Conservation (phyloP, 2,888 invertebrate species). For the Pseudococcus longispinus region DNA sequence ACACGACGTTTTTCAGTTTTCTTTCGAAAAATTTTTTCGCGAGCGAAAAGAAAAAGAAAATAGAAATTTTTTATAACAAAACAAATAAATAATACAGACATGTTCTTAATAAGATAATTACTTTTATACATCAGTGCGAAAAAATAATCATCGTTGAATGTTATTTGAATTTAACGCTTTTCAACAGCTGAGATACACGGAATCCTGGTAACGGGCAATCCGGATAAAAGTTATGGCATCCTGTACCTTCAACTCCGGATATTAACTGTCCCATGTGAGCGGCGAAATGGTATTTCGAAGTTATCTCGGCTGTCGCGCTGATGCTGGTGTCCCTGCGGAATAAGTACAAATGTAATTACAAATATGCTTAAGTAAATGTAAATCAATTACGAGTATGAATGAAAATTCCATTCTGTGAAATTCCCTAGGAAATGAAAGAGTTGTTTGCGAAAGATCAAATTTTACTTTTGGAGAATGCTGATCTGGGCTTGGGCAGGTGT, state of each 20-base stretch:
- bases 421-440: neutral
- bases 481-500: too few relatives aligned
- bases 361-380: too few relatives aligned
- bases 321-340: constrained; percentile 69
- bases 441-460: neutral
- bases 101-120: neutral
- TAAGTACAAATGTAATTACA: neutral
- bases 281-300: constrained; percentile 72
- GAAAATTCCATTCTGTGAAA: neutral
- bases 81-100: constrained; percentile 37
- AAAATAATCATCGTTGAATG: neutral
- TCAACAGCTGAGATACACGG: constrained; percentile 71
- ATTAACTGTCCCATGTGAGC: constrained; percentile 75
- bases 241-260: constrained; percentile 71
- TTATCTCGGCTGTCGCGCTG: constrained; percentile 70
- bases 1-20: neutral
- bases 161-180: constrained; percentile 63
- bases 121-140: neutral
- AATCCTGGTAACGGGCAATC: constrained; percentile 71
- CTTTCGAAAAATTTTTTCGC: neutral
- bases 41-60: neutral
- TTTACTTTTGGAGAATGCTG: too few relatives aligned
- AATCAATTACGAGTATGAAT: neutral
- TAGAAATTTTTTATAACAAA: constrained; percentile 1
- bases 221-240: constrained; percentile 73